Conservation (phyloP, 2,888 invertebrate species). For the Scaptomyza caliginosa region DNA sequence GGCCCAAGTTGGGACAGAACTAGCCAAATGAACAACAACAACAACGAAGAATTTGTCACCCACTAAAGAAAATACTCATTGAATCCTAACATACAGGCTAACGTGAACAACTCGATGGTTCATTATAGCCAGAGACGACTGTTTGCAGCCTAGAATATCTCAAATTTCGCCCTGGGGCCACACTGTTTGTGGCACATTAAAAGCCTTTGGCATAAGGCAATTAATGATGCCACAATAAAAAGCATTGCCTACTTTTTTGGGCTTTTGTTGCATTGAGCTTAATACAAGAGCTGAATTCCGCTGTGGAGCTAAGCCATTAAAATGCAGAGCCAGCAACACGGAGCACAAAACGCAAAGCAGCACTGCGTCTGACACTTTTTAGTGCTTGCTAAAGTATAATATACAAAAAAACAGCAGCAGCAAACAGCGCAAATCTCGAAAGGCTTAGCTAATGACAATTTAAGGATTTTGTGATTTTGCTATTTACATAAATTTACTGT, state of each 20-base stretch:
- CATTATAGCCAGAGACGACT: neutral
- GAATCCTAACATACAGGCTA: too few relatives aligned
- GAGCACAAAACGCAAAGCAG: neutral
- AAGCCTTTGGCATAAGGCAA: conserved; percentile 19
- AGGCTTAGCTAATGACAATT: conserved; percentile 78
- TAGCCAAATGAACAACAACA: neutral
- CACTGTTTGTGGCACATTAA: neutral
- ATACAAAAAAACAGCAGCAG: neutral
- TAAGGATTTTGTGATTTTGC: conserved; percentile 76
- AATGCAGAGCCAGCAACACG: conserved; percentile 5
- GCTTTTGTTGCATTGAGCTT: conserved; percentile 9
- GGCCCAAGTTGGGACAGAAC: conserved; percentile 14
- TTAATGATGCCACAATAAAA: conserved; percentile 26
- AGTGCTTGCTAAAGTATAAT: neutral
- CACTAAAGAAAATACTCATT: too few relatives aligned
- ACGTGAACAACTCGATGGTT: too few relatives aligned
- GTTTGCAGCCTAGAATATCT: neutral
- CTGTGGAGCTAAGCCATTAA: conserved; percentile 40
- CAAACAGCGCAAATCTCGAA: conserved; percentile 46
- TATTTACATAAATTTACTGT: conserved; percentile 75
- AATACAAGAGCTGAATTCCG: conserved; percentile 5
- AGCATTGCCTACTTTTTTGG: conserved; percentile 33
- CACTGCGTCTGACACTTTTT: conserved; percentile 10
- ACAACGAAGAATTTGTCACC: neutral
- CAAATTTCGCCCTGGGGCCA: neutral